Percentiles rank a stretch among this genome's conserved stretches.
Conservation (phyloP, 2,797 vertebrate species). For the Lacerta viridis region DNA sequence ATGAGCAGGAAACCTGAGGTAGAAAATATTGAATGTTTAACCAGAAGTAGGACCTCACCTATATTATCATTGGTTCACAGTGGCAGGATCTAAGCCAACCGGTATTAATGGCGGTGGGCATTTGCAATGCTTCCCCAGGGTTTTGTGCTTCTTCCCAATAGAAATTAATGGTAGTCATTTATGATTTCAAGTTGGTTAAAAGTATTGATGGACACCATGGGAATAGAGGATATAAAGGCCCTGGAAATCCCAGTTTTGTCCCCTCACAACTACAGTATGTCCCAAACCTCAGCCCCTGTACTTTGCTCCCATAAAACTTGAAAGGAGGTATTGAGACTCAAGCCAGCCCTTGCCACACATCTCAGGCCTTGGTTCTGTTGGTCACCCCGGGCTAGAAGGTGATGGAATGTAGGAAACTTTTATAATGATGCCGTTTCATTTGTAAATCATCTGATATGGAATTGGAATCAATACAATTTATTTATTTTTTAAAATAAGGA, state of each 20-base stretch:
- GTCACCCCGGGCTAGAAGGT: neutral
- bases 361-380: neutral
- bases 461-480: neutral
- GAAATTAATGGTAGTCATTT: neutral
- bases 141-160: neutral
- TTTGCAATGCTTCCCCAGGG: neutral
- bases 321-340: no score
- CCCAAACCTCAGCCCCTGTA: neutral
- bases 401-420: neutral
- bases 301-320: neutral
- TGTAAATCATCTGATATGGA: neutral
- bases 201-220: neutral
- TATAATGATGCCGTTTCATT: neutral
- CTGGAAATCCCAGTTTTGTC: neutral
- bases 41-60: no score
- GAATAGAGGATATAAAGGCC: neutral
- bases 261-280: neutral
- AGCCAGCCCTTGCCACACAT: neutral
- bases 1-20: neutral
- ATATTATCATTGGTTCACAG: neutral
- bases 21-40: neutral
- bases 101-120: neutral
- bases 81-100: neutral
- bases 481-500: neutral
- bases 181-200: neutral